Conservation (phyloP, 1,140 invertebrate genomes). For the Habropoda laboriosa region DNA sequence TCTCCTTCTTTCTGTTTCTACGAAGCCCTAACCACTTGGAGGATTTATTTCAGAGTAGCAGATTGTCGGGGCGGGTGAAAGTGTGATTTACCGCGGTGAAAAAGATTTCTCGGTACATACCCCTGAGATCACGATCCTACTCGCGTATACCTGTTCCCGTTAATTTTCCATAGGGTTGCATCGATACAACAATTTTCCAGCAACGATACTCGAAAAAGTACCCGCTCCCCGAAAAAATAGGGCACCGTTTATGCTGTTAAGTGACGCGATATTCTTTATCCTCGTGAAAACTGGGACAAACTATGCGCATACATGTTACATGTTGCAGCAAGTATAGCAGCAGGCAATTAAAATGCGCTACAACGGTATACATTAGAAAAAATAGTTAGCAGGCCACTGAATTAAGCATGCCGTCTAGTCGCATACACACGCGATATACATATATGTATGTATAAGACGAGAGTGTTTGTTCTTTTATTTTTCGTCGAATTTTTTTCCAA, state of each 20-base stretch:
- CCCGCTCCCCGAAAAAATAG: background rate
- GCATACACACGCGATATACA: slow-evolving; percentile 23
- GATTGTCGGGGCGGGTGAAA: slow-evolving; percentile 36
- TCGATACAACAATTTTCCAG: background rate
- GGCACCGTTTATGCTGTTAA: background rate
- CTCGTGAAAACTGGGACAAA: slow-evolving; percentile 11
- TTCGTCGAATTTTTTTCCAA: background rate
- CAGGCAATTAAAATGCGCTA: slow-evolving; percentile 15
- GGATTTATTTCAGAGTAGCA: slow-evolving; percentile 45
- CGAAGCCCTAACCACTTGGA: slow-evolving; percentile 8
- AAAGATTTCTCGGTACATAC: slow-evolving; percentile 9
- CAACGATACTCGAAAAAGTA: background rate
- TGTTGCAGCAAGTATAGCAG: too few species aligned
- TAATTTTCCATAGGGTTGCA: background rate
- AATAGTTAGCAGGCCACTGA: background rate
- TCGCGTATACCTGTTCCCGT: background rate
- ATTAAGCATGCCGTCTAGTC: slow-evolving; percentile 13
- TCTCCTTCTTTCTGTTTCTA: background rate
- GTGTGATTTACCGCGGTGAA: slow-evolving; percentile 37
- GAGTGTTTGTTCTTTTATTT: background rate
- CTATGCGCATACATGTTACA: background rate
- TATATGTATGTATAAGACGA: too few species aligned
- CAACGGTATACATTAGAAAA: slow-evolving; percentile 20
- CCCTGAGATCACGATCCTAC: background rate
- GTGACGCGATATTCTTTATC: background rate